Base-by-base conservation (phyloP, 2,113 vertebrate species). In the Pseudolaguvia tuberculata region DNA sequence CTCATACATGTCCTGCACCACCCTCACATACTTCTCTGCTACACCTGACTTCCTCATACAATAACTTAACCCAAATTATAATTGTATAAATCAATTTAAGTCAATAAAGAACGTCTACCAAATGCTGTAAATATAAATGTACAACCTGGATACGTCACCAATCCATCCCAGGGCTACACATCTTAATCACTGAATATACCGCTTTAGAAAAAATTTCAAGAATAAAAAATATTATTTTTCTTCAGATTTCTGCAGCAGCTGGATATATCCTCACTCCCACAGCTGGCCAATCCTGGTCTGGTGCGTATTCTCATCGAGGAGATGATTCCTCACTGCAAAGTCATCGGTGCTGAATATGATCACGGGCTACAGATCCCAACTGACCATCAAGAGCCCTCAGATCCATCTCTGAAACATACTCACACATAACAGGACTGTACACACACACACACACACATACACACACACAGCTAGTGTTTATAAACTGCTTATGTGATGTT, bases 281-380 rank as follows among this genome's bases (percentile, higher is more conserved):
- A 78, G 0, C 83, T 95, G 63, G 72, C 82, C 8, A 86, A 39
- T 77, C 92, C 90, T 0, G 89, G 90, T 1, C 82, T 95, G 79
- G 80, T 91, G 10, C 82, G 72, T 59, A 94, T 96, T 76, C 83
- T 96, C 53, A 63, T 96, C 81, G 94, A 96, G 75, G 94, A 96
- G 78, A 92, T 93, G 90, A 82, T 96, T 59, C 93, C 92, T 2
- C 76, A 77, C n/a, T 96, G 94, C 21, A 70, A 88, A 23, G 83
- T 96, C 66, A 80, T 79, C 1, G 93, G 92, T 14, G 75, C 76
- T 1, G 85, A 90, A 8, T 93, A 91, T 21, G 39, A 85, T 5
- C 77, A 76, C 76, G 85, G 79, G 68, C 56, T 89, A 42, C 25
- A 52, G 50, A 80, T 51, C 35, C 76, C 68, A 39, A 18, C 74